These are phyloP conservation scores for Gryllus bimaculatus DNA, from an alignment of 1,140 invertebrate genomes.

Conservation along the genomic window DNA sequence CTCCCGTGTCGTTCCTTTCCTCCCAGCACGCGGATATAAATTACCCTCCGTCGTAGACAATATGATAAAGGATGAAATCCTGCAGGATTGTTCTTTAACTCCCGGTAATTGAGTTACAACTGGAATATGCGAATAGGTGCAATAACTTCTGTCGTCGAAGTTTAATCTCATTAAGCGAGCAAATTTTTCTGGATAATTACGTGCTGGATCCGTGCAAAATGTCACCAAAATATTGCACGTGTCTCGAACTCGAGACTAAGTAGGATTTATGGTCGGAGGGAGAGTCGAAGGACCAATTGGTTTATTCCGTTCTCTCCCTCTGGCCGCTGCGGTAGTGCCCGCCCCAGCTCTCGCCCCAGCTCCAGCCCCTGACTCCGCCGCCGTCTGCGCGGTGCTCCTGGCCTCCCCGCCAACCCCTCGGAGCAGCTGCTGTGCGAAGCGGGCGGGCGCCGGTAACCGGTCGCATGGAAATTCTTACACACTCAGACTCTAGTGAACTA, in stretches of 20 bases:
- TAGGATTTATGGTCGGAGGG: not conserved
- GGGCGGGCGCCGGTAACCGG: no score
- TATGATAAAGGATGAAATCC: conserved; percentile 1
- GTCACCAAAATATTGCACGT: not conserved
- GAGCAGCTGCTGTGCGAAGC: no score
- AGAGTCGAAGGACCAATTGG: not conserved
- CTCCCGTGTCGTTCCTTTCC: not conserved
- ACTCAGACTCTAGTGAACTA: no score
- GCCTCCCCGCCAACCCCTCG: no score
- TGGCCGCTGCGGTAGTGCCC: not conserved
- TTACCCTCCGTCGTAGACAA: not conserved
- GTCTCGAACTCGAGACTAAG: not conserved
- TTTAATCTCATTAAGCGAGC: not conserved
- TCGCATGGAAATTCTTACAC: no score
- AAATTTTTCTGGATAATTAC: conserved; percentile 2
- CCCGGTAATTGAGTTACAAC: not conserved
- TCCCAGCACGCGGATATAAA: not conserved
- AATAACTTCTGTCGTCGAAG: conserved; percentile 1
- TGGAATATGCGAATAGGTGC: not conserved
- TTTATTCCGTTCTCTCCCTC: not conserved
- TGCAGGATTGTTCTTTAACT: conserved; percentile 4
- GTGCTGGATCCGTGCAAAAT: not conserved
- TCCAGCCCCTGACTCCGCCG: not conserved
- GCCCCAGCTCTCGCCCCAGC: not conserved
- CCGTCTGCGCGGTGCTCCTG: no score